Conservation (phyloP, 2,113 vertebrate species). For the Phyllopteryx taeniolatus region DNA sequence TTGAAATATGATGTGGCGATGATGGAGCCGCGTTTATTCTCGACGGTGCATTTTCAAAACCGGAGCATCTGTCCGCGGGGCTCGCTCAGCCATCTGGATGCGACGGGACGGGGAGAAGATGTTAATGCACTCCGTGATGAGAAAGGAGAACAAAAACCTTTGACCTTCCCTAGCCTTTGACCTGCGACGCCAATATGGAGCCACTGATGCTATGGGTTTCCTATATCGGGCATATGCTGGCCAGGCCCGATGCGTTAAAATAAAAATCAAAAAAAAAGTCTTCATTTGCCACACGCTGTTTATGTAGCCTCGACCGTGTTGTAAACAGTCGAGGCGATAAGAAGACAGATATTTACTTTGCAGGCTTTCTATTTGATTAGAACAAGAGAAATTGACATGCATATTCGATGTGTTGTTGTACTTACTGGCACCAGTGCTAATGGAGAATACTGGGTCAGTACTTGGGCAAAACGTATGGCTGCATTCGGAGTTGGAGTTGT, state of each 20-base stretch:
- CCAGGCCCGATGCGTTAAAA: slow-evolving; percentile 66
- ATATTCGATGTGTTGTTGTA: slow-evolving; percentile 48
- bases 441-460: slow-evolving; percentile 20
- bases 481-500: not conserved
- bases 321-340: slow-evolving; percentile 59
- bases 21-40: slow-evolving; percentile 71
- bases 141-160: slow-evolving; percentile 74
- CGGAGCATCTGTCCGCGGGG: slow-evolving; percentile 65
- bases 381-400: slow-evolving; percentile 58
- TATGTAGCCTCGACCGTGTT: slow-evolving; percentile 58
- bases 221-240: slow-evolving; percentile 76
- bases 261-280: slow-evolving; percentile 46
- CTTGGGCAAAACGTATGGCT: slow-evolving; percentile 7
- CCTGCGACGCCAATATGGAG: slow-evolving; percentile 67
- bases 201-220: slow-evolving; percentile 71
- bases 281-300: slow-evolving; percentile 61
- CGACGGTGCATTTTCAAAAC: slow-evolving; percentile 62
- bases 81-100: slow-evolving; percentile 71
- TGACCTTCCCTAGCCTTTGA: slow-evolving; percentile 78
- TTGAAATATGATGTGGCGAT: slow-evolving; percentile 76
- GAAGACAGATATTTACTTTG: slow-evolving; percentile 71
- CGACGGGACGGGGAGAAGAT: slow-evolving; percentile 59
- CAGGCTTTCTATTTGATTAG: slow-evolving; percentile 74
- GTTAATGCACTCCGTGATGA: slow-evolving; percentile 79
- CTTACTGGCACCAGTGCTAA: slow-evolving; percentile 53